These are phyloP conservation scores for Cantharis flavilabris DNA, from an alignment of 2,888 invertebrate species.

Conservation along the genomic window DNA sequence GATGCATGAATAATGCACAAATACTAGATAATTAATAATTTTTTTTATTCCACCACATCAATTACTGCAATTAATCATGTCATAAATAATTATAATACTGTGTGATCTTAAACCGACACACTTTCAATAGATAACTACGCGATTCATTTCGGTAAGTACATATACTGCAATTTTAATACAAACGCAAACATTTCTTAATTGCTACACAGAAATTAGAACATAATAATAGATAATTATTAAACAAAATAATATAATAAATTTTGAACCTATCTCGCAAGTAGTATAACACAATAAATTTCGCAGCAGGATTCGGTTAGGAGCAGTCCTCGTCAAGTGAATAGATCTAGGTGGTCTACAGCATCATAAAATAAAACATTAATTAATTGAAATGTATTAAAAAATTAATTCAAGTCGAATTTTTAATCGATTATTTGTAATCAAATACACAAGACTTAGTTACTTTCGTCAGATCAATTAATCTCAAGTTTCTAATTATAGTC, in stretches of 20 bases:
- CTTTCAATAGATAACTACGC: background rate
- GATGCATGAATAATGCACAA: background rate
- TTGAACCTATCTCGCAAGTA: constrained; percentile 27
- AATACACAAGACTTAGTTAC: constrained; percentile 5
- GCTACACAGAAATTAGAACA: constrained; percentile 14
- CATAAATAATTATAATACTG: background rate
- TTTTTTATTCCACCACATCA: background rate
- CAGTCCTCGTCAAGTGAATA: constrained; percentile 32
- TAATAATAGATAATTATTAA: constrained; percentile 26
- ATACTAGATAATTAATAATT: background rate
- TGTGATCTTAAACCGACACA: background rate
- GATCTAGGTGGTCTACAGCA: constrained; percentile 33
- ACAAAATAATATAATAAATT: constrained; percentile 30
- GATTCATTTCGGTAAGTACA: background rate
- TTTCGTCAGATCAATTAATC: background rate
- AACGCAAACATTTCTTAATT: constrained; percentile 13
- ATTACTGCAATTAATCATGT: background rate
- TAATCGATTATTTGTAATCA: constrained; percentile 24
- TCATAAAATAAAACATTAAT: constrained; percentile 34
- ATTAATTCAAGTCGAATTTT: constrained; percentile 24
- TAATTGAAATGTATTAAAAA: constrained; percentile 32
- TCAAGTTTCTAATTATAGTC: background rate
- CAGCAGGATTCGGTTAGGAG: constrained; percentile 33
- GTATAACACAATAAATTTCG: constrained; percentile 34
- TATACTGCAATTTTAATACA: background rate